phyloP scores from a whole-genome alignment of 2,113 vertebrate genomes.

The Gracilinanus agilis region DNA sequence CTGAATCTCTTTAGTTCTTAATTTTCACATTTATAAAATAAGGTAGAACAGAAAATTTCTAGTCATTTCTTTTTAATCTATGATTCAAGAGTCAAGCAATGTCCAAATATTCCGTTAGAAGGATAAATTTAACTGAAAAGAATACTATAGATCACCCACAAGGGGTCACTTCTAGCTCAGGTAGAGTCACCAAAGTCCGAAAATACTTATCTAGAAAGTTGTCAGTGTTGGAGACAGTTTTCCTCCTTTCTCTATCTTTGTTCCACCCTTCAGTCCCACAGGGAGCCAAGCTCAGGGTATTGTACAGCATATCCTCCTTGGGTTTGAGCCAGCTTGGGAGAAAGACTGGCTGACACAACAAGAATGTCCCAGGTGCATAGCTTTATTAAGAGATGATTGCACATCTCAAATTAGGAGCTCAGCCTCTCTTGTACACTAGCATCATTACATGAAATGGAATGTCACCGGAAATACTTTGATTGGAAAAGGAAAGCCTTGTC shows the following conservation, averaged over 20 bases:
- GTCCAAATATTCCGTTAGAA: neutral
- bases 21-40: neutral
- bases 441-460: constrained; percentile 77
- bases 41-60: neutral
- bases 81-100: neutral
- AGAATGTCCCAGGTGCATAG: constrained; percentile 35
- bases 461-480: constrained; percentile 73
- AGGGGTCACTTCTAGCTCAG: constrained; percentile 78
- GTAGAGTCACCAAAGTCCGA: constrained; percentile 3
- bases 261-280: constrained; percentile 26
- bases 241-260: constrained; percentile 18
- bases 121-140: constrained; percentile 25
- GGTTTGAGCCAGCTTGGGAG: constrained; percentile 71
- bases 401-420: constrained; percentile 57
- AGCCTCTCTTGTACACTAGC: constrained; percentile 74
- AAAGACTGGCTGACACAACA: constrained; percentile 71
- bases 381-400: constrained; percentile 52
- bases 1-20: neutral
- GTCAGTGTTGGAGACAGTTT: constrained; percentile 15
- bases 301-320: constrained; percentile 81
- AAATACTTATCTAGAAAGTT: neutral
- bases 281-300: constrained; percentile 67
- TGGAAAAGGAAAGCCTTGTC: constrained; percentile 55
- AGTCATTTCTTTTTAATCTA: neutral
- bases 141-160: constrained; percentile 68